These are phyloP conservation scores for Heliothis subflexa DNA, from an alignment of 1,140 invertebrate genomes.

Conservation along the genomic window DNA sequence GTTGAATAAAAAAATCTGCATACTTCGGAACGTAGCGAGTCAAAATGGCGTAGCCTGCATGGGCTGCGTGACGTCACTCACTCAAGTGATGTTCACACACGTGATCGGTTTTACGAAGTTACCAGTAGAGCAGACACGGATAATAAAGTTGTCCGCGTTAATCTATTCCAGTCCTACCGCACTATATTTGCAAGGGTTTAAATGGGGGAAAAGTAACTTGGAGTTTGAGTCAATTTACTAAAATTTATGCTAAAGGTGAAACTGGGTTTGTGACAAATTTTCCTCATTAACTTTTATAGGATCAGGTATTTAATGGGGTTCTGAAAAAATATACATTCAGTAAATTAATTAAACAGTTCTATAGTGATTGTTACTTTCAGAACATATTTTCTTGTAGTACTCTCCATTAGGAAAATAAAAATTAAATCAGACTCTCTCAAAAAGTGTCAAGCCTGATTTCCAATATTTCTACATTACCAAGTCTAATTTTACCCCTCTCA, in stretches of 20 bases:
- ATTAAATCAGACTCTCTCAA: too few relatives aligned
- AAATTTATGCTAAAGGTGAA: conserved; percentile 33
- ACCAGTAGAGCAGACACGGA: conserved; percentile 53
- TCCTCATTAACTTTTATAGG: conserved; percentile 13
- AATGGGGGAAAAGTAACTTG: conserved; percentile 39
- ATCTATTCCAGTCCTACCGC: conserved; percentile 44
- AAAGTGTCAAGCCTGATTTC: too few relatives aligned
- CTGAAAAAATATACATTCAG: not conserved
- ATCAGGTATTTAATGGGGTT: conserved; percentile 18
- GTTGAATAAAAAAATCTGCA: conserved; percentile 12
- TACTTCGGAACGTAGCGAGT: conserved; percentile 14
- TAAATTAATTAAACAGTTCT: not conserved
- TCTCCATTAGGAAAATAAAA: too few relatives aligned
- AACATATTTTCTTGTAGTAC: too few relatives aligned
- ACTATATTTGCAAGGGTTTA: conserved; percentile 47
- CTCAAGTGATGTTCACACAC: conserved; percentile 56
- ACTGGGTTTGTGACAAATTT: conserved; percentile 26
- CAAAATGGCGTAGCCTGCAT: conserved; percentile 18
- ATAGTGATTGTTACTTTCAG: not conserved
- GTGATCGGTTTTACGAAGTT: conserved; percentile 59
- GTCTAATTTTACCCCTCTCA: conserved; percentile 47
- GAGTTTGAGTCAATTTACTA: conserved; percentile 27
- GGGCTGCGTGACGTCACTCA: conserved; percentile 48
- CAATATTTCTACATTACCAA: not conserved
- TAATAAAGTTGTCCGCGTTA: conserved; percentile 54